Conservation (phyloP, 2,797 vertebrate genomes). For the Spinus olivaceus region DNA sequence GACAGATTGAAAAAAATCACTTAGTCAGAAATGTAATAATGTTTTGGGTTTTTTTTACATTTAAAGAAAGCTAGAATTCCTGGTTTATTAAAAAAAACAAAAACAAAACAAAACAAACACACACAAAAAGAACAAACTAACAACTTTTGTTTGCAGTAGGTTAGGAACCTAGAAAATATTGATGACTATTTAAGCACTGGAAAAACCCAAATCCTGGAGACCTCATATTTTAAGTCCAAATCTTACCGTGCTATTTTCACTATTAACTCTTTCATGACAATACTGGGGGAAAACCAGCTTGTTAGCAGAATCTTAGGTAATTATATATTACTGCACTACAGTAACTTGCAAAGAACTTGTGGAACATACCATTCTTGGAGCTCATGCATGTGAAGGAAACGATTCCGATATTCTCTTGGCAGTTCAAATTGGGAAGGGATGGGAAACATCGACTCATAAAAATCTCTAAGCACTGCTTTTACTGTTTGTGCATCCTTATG, state of each 20-base stretch:
- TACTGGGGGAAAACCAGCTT: background rate
- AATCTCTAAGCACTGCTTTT: slow-evolving; percentile 95
- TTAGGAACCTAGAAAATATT: background rate
- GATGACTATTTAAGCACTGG: background rate
- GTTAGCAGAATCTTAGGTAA: background rate
- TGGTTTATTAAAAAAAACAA: background rate
- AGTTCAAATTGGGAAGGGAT: slow-evolving; percentile 94
- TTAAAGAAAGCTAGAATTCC: background rate
- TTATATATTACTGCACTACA: background rate
- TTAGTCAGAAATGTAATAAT: background rate
- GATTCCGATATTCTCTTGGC: slow-evolving; percentile 93
- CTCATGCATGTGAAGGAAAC: slow-evolving; percentile 94
- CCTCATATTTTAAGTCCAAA: background rate
- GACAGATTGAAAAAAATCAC: background rate
- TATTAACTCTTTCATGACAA: background rate
- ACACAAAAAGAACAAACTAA: background rate
- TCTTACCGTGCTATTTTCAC: background rate
- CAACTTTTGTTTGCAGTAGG: background rate
- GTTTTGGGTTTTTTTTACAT: accelerated
- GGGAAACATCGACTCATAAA: slow-evolving; percentile 98
- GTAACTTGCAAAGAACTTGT: background rate
- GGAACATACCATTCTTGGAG: slow-evolving; percentile 90
- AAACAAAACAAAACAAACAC: too few relatives aligned
- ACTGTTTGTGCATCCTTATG: slow-evolving; percentile 95
- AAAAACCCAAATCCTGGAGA: background rate